Evolutionary conservation across 1,140 invertebrate genomes (phyloP), one percentile per base, ranked within the genome.

Genomic region (Tribolium castaneum): DNA sequence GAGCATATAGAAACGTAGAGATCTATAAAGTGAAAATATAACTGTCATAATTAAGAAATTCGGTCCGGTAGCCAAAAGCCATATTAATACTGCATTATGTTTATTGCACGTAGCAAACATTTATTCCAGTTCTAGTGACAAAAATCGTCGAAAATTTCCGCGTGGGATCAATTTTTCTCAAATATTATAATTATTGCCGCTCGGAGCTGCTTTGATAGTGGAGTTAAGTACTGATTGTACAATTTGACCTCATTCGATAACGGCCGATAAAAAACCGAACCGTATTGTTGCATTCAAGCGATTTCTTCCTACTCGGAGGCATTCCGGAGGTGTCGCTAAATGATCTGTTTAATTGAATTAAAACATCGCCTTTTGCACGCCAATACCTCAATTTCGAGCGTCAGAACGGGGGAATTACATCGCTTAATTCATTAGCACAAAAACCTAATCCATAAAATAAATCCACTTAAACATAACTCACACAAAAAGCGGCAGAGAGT

Each of bases 381-480:
- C 54, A n/a, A 35, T 35, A 35, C 59, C 59, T 66, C 59, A 14
- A 66, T 66, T 66, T 66, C 54, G 22, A 66, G 9, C 30, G 30
- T 35, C 59, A 14, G 59, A 66, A 9, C 10, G 12, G 59, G 14
- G 30, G 59, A 66, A 66, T 66, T 66, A 35, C 59, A 73, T 59
- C 76, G 77, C 75, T 82, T 82, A 83, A 83, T 84, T 84, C 80
- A 84, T 84, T 83, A 83, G 81, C 80, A 80, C 80, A 83, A 83
- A 82, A 82, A 82, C 81, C 80, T 79, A 82, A 84, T 84, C 83
- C 83, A 80, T 82, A 83, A 82, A 84, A 83, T 82, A 82, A 83
- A 82, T 83, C 81, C 81, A 82, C 83, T 83, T 83, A 81, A 82
- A 80, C 81, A 83, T 83, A 84, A 83, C 80, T 84, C 81, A 84